Evolutionary conservation across 2,797 vertebrate species (phyloP).

Genomic region (Hafferia zeledoni): DNA sequence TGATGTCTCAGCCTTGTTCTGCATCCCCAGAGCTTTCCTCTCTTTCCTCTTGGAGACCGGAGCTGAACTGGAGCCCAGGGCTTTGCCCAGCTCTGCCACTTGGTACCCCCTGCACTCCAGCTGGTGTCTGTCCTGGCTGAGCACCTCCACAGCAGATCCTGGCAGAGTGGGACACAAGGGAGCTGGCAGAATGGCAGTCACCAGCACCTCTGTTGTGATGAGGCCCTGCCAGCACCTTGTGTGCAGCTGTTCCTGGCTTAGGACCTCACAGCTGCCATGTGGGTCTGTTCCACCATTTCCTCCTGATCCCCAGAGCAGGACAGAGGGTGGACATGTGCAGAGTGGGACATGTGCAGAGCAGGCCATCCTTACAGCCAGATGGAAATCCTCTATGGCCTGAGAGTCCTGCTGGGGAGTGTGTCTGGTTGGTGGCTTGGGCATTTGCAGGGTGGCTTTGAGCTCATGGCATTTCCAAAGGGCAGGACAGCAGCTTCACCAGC

Average conservation of each 20-base stretch:
- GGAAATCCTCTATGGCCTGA: not conserved
- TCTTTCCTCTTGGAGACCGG: not conserved
- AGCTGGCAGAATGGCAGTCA: not conserved
- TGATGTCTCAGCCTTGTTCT: not conserved
- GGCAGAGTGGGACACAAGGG: accelerated
- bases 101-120: not conserved
- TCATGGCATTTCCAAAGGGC: not conserved
- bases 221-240: not conserved
- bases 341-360: not conserved
- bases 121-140: not conserved
- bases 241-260: not conserved
- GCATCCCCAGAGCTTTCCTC: not conserved
- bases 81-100: not conserved
- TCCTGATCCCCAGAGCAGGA: not conserved
- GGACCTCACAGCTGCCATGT: accelerated
- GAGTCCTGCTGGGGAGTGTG: accelerated
- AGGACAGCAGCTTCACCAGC: not conserved
- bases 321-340: not conserved
- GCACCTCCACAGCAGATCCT: not conserved
- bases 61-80: not conserved
- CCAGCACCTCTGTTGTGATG: not conserved
- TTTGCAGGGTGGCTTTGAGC: not conserved
- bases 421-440: not conserved
- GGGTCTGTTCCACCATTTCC: not conserved
- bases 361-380: not conserved